Conservation (phyloP, 2,113 vertebrate genomes). For the Albula goreensis region DNA sequence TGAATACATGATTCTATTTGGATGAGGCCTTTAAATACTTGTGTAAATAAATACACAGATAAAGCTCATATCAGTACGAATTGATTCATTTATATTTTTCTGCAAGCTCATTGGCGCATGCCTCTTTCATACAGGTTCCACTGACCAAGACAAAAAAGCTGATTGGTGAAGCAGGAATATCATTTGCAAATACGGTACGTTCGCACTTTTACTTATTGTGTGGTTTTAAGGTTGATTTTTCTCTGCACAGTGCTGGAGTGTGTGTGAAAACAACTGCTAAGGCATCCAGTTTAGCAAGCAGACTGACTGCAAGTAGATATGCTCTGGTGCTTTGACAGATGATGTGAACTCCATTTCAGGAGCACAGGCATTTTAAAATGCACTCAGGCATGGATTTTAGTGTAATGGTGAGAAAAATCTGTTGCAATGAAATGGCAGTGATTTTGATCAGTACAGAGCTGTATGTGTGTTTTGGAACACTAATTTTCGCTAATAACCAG, state of each 20-base stretch:
- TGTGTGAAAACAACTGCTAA: not conserved
- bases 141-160: slow-evolving; percentile 86
- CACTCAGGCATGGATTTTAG: not conserved
- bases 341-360: not conserved
- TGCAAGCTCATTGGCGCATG: not conserved
- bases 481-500: not conserved
- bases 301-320: not conserved
- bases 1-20: too few relatives aligned
- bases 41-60: too few relatives aligned
- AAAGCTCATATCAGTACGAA: too few relatives aligned
- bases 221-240: not conserved
- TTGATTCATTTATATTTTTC: too few relatives aligned
- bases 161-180: slow-evolving; percentile 86
- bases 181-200: slow-evolving; percentile 88
- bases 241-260: not conserved
- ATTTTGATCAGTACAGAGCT: not conserved
- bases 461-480: not conserved
- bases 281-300: not conserved
- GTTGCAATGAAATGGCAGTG: not conserved
- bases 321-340: not conserved
- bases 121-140: slow-evolving; percentile 75
- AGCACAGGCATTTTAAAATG: not conserved
- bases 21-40: too few relatives aligned
- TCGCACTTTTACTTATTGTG: not conserved
- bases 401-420: not conserved